Percentiles rank a stretch among this genome's conserved stretches.
phyloP scores from a whole-genome alignment of 1,140 invertebrate species.

The Ostrea denselamellosa region DNA sequence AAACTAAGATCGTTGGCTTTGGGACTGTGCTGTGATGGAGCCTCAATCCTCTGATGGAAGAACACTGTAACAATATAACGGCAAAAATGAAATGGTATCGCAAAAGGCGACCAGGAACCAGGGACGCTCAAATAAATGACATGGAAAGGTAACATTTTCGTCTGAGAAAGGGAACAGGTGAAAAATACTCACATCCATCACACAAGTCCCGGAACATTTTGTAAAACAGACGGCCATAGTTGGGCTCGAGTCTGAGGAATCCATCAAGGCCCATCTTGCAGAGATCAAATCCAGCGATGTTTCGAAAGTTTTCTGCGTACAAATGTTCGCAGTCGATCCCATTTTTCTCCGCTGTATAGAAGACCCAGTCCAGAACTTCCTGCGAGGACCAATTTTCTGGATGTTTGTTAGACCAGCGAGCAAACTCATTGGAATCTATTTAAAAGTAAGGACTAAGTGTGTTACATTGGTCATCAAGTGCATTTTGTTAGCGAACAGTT shows the following conservation, averaged over 20 bases:
- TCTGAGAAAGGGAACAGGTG: background rate
- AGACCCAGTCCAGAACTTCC: constrained; percentile 73
- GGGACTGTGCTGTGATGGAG: constrained; percentile 11
- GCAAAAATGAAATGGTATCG: too few relatives aligned
- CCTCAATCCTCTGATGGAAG: constrained; percentile 18
- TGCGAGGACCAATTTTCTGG: constrained; percentile 68
- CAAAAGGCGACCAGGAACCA: too few relatives aligned
- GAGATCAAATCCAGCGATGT: constrained; percentile 63
- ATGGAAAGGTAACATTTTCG: background rate
- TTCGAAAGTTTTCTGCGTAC: constrained; percentile 68
- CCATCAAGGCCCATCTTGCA: constrained; percentile 67
- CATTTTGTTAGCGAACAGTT: background rate
- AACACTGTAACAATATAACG: constrained; percentile 48
- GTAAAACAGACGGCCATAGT: constrained; percentile 66
- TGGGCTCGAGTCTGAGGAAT: constrained; percentile 65
- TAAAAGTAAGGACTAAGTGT: background rate
- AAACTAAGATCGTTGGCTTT: background rate
- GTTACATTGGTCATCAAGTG: background rate
- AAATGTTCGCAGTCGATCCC: constrained; percentile 64
- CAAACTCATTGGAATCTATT: constrained; percentile 51
- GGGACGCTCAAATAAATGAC: too few relatives aligned
- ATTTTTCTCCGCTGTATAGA: constrained; percentile 65
- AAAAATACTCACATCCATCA: constrained; percentile 53
- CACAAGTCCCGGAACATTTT: constrained; percentile 60
- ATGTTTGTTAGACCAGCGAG: constrained; percentile 66